Evolutionary conservation across 2,888 invertebrate genomes (phyloP), one percentile per base, ranked within the genome.

Genomic region (Tenthredo mesomela): DNA sequence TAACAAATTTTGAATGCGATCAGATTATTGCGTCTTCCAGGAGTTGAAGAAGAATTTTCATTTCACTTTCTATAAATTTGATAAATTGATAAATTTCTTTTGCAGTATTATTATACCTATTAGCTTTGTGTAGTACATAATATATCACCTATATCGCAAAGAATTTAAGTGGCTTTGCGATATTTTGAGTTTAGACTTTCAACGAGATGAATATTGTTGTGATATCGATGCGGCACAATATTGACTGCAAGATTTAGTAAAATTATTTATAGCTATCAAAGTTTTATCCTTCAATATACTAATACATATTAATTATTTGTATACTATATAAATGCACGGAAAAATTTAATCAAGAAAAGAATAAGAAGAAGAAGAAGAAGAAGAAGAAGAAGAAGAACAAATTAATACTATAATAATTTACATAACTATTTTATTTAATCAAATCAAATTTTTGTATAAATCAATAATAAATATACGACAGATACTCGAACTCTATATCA

Each of bases 391-490:
- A 61, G n/a, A 37, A 21, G 47, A 58, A 77, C 80, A 61, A 61
- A 61, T 37, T 25, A 29, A 78, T 58, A 54, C 29, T 82, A 84
- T 78, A n/a, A 83, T 65, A 67, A 67, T 67, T 67, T 67, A 18
- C 29, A 82, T 82, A 33, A 2, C 33, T 33, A 37, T 37, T 37
- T 37, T 37, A 84, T 47, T 54, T 71, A 50, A 84, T 84, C 73
- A 9, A 47, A 84, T 75, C 61, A 67, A 43, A 40, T 50, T 77
- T 77, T 77, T 54, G 29, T 77, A 77, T 50, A 29, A 77, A 77
- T 77, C 33, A 86, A 43, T 85, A 85, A 91, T 89, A 91, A 91
- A 91, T 91, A 89, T 88, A 89, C 88, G 89, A 88, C 88, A 89
- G 88, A 80, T 80, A 50, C 33, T 33, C 33, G 33, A 18, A 67